phyloP scores from a whole-genome alignment of 2,888 invertebrate genomes.

The Hirtodrosophila confusa region DNA sequence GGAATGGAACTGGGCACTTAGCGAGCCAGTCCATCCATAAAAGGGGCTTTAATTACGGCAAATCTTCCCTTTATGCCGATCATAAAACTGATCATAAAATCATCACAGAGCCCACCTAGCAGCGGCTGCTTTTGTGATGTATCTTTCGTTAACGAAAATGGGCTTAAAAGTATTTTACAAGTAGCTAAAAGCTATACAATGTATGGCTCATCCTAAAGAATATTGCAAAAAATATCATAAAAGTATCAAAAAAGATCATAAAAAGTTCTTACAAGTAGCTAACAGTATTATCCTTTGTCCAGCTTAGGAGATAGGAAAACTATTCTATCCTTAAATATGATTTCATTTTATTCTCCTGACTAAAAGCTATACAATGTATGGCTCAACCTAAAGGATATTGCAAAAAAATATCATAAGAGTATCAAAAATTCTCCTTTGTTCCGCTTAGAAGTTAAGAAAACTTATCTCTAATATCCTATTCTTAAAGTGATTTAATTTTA shows the following conservation, averaged over 20 bases:
- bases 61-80: conserved; percentile 31
- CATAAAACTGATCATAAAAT: conserved; percentile 56
- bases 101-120: conserved; percentile 33
- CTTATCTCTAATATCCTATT: too few species aligned
- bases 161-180: conserved; percentile 7
- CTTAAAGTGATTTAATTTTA: too few species aligned
- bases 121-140: conserved; percentile 8
- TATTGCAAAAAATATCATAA: conserved; percentile 1
- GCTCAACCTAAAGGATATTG: too few species aligned
- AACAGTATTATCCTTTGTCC: conserved; percentile 1
- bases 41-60: conserved; percentile 45
- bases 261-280: conserved; percentile 6
- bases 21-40: conserved; percentile 30
- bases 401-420: not conserved
- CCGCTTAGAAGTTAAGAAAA: not conserved
- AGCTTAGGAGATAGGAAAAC: not conserved
- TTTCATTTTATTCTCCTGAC: not conserved
- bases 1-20: conserved; percentile 27
- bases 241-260: too few species aligned
- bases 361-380: conserved; percentile 8
- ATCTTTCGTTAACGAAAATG: too few species aligned
- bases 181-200: conserved; percentile 11
- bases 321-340: too few species aligned
- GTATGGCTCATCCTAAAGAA: not conserved
- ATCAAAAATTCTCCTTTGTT: not conserved